phyloP scores from a whole-genome alignment of 2,113 vertebrate species.

The Halcyon senegalensis region DNA sequence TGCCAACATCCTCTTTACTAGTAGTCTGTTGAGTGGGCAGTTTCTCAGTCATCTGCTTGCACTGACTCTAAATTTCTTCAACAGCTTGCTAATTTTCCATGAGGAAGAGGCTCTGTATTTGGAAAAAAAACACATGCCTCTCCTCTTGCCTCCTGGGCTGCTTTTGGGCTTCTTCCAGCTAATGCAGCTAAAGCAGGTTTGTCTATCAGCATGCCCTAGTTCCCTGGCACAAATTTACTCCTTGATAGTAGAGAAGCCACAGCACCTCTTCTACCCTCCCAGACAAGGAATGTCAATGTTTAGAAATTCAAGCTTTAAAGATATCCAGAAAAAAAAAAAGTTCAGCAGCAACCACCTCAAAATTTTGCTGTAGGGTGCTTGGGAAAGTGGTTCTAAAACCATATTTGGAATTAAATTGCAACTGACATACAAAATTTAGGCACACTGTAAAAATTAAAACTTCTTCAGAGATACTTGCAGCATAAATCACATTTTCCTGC shows the following conservation, averaged over 20 bases:
- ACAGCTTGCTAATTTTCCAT: neutral
- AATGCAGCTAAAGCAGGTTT: neutral
- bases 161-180: neutral
- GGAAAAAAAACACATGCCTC: neutral
- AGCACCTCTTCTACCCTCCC: neutral
- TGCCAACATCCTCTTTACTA: neutral
- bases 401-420: neutral
- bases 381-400: neutral
- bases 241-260: neutral
- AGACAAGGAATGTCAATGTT: neutral
- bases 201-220: neutral
- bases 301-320: neutral
- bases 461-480: neutral
- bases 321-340: neutral
- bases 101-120: neutral
- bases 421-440: neutral
- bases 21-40: neutral
- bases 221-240: neutral
- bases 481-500: neutral
- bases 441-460: slow-evolving; percentile 17
- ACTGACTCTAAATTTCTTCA: neutral
- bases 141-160: neutral
- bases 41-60: neutral
- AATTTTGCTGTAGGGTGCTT: neutral
- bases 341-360: neutral